phyloP scores from a whole-genome alignment of 2,888 invertebrate species.

The Xanthostigma xanthostigma region DNA sequence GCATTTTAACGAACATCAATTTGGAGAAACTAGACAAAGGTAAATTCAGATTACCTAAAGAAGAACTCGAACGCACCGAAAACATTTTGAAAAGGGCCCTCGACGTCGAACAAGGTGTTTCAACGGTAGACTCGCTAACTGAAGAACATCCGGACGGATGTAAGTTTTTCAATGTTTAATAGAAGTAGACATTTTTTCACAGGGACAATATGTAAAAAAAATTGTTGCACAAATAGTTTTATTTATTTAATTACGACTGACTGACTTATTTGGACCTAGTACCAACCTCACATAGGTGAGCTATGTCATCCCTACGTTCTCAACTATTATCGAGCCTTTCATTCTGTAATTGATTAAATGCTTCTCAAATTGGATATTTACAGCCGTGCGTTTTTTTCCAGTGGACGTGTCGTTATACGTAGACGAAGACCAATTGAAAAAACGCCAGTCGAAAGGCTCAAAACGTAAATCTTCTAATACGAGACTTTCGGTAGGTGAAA shows the following conservation, averaged over 20 bases:
- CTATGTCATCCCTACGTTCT: no score
- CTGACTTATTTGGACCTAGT: no score
- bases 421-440: conserved; percentile 61
- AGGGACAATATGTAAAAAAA: background rate
- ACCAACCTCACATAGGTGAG: no score
- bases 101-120: conserved; percentile 60
- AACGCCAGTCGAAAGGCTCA: conserved; percentile 18
- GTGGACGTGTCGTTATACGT: conserved; percentile 74
- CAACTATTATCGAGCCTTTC: background rate
- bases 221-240: no score
- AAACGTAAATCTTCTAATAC: conserved; percentile 21
- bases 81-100: conserved; percentile 75
- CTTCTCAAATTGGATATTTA: conserved; percentile 1
- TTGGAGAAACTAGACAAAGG: conserved; percentile 58
- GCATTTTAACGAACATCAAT: conserved; percentile 73
- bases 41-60: conserved; percentile 49
- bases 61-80: conserved; percentile 63
- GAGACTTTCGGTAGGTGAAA: conserved; percentile 16
- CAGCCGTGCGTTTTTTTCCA: conserved; percentile 25
- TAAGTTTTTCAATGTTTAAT: conserved; percentile 31
- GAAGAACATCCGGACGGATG: conserved; percentile 77
- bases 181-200: conserved; percentile 2
- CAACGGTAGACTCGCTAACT: conserved; percentile 42
- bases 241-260: no score
- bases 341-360: background rate